Evolutionary conservation across 1,140 invertebrate genomes (phyloP).

Genomic region (Papilio glaucus): DNA sequence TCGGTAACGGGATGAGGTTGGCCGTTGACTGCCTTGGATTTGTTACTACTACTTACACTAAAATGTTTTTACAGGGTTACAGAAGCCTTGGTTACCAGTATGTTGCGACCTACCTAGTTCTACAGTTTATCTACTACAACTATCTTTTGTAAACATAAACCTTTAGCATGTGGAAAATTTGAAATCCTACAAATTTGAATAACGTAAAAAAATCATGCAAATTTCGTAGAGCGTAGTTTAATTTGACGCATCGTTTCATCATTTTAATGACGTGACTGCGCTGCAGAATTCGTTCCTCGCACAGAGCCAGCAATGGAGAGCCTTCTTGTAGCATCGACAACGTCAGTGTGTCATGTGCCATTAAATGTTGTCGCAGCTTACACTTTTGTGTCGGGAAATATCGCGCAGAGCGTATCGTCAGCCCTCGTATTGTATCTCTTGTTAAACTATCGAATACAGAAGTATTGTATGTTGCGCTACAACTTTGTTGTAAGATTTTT

Average conservation of each 20-base stretch:
- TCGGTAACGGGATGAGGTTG: too few species aligned
- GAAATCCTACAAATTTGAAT: background rate
- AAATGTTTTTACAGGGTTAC: too few species aligned
- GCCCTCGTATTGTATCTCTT: background rate
- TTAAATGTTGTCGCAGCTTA: conserved; percentile 1
- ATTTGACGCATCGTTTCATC: conserved; percentile 19
- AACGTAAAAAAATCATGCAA: background rate
- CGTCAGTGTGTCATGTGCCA: conserved; percentile 7
- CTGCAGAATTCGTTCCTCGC: background rate
- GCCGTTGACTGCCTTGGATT: too few species aligned
- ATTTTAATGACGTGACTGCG: conserved; percentile 15
- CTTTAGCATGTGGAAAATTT: background rate
- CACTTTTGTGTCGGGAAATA: background rate
- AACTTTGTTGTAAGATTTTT: conserved; percentile 12
- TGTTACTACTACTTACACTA: too few species aligned
- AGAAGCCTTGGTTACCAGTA: too few species aligned
- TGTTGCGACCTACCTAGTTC: too few species aligned
- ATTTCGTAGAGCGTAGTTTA: background rate
- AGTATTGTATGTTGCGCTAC: background rate
- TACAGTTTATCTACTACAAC: too few species aligned
- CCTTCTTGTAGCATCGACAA: background rate
- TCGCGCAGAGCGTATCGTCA: background rate
- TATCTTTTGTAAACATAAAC: background rate
- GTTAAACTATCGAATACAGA: background rate
- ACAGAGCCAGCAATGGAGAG: background rate